These are phyloP conservation scores for Antennarius striatus DNA, from an alignment of 2,113 vertebrate genomes.

Conservation along the genomic window DNA sequence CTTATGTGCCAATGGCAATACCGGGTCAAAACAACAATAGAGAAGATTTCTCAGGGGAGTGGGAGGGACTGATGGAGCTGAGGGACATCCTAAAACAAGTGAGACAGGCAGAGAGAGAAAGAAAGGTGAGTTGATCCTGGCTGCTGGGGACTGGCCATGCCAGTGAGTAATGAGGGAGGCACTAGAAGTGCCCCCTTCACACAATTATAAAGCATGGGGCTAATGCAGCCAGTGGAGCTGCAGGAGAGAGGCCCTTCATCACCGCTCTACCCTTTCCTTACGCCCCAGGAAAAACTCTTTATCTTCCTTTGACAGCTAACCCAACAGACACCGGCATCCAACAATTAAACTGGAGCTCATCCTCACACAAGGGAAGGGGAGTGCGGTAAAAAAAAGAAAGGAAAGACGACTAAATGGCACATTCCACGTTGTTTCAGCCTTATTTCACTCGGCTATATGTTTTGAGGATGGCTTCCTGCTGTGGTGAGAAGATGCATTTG, in stretches of 20 bases:
- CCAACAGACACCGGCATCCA: slow-evolving; percentile 69
- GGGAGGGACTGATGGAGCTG: slow-evolving; percentile 47
- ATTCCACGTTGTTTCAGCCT: slow-evolving; percentile 30
- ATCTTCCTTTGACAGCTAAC: slow-evolving; percentile 77
- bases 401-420: slow-evolving; percentile 29
- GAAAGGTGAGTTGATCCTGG: slow-evolving; percentile 71
- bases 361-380: slow-evolving; percentile 48
- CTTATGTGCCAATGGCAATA: slow-evolving; percentile 42
- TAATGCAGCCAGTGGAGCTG: slow-evolving; percentile 76
- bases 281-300: slow-evolving; percentile 78
- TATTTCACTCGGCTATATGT: slow-evolving; percentile 6
- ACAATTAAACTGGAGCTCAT: slow-evolving; percentile 79
- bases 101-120: slow-evolving; percentile 43
- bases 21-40: slow-evolving; percentile 77
- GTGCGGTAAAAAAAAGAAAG: slow-evolving; percentile 4
- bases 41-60: slow-evolving; percentile 56
- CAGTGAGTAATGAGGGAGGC: slow-evolving; percentile 77
- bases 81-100: slow-evolving; percentile 64
- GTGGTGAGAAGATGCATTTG: slow-evolving; percentile 30
- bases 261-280: slow-evolving; percentile 63
- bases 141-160: slow-evolving; percentile 64
- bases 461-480: slow-evolving; percentile 46
- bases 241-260: slow-evolving; percentile 78
- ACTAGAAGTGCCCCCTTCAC: slow-evolving; percentile 77
- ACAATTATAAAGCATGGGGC: slow-evolving; percentile 79